Conservation (phyloP, 2,888 invertebrate species). For the Steromphala cineraria region DNA sequence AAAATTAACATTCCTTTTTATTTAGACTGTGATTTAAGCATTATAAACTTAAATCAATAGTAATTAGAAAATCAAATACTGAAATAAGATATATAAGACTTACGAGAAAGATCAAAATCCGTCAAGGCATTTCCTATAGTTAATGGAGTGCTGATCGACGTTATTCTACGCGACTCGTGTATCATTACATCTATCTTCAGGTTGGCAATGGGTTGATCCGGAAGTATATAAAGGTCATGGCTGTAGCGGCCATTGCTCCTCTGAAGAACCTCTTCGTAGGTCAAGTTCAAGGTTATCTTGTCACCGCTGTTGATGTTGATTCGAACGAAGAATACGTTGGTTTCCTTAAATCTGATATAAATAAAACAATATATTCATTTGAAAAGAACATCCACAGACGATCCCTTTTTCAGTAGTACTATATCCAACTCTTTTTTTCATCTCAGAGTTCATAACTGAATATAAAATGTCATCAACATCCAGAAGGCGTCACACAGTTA, state of each 20-base stretch:
- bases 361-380: no score
- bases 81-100: no score
- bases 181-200: conserved; percentile 81
- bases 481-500: no score
- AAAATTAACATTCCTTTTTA: no score
- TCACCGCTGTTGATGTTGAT: conserved; percentile 81
- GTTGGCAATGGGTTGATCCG: conserved; percentile 81
- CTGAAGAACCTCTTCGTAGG: conserved; percentile 83
- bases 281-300: conserved; percentile 82
- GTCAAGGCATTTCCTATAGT: conserved; percentile 77
- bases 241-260: conserved; percentile 82
- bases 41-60: no score
- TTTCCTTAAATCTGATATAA: conserved; percentile 77
- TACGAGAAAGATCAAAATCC: conserved; percentile 33
- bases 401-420: no score
- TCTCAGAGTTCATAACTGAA: no score
- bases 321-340: conserved; percentile 83
- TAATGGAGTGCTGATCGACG: conserved; percentile 78
- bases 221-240: conserved; percentile 82
- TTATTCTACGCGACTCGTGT: conserved; percentile 81
- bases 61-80: no score
- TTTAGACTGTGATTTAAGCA: no score
- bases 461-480: no score
- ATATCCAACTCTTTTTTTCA: no score
- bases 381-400: no score